A percentile compares a stretch with the other conserved stretches of the same genome.
Evolutionary conservation across 2,113 vertebrate species (phyloP).

Genomic region (Amblyopsis rosae): DNA sequence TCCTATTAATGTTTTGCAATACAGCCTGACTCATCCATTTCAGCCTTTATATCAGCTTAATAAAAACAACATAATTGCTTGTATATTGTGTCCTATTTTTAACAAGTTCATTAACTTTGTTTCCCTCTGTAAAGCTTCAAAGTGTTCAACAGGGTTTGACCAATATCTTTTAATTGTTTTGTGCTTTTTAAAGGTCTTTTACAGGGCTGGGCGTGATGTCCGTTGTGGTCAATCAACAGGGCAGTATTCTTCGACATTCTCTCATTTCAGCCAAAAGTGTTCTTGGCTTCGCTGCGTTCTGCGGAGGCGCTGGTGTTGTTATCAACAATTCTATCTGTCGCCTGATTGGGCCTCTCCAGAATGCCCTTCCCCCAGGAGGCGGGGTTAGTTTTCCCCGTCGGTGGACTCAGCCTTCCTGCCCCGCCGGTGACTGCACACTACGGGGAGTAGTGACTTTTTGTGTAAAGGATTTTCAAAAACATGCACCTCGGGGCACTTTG

Average conservation of each 20-base stretch:
- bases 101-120: neutral
- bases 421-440: conserved; percentile 38
- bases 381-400: conserved; percentile 7
- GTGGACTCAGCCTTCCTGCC: conserved; percentile 36
- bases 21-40: conserved; percentile 30
- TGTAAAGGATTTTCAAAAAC: conserved; percentile 51
- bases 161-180: neutral
- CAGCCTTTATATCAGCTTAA: conserved; percentile 36
- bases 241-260: conserved; percentile 21
- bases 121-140: conserved; percentile 21
- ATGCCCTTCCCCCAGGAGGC: conserved; percentile 18
- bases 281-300: conserved; percentile 30
- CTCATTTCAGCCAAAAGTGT: conserved; percentile 45
- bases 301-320: conserved; percentile 28
- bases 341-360: neutral
- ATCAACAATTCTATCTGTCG: conserved; percentile 27
- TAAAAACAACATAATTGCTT: conserved; percentile 14
- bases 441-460: conserved; percentile 40
- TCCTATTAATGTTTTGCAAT: conserved; percentile 21
- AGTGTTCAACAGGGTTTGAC: conserved; percentile 32
- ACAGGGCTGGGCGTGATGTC: conserved; percentile 47
- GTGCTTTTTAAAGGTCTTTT: conserved; percentile 29
- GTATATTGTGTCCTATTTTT: conserved; percentile 30
- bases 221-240: conserved; percentile 31
- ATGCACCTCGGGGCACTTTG: conserved; percentile 49